These are phyloP conservation scores for Lithophane ornitopus DNA, from an alignment of 2,888 invertebrate genomes.

Conservation along the genomic window DNA sequence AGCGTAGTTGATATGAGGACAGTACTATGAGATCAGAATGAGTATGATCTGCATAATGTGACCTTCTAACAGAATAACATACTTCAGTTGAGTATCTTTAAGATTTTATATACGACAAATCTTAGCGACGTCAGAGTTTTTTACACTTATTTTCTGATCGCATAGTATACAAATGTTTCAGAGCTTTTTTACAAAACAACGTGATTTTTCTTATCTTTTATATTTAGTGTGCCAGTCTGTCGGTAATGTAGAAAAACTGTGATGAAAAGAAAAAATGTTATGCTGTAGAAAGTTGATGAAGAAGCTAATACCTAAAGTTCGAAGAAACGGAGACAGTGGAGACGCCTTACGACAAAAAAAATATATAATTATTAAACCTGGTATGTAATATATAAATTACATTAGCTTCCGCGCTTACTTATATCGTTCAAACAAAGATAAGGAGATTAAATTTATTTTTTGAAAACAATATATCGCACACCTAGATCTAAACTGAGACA, in stretches of 20 bases:
- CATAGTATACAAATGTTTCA: neutral
- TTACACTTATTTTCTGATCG: neutral
- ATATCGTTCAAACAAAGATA: no score
- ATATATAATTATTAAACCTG: no score
- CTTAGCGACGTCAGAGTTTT: neutral
- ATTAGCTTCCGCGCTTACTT: no score
- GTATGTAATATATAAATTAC: no score
- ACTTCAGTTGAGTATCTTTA: neutral
- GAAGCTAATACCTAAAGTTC: no score
- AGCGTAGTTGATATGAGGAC: conserved; percentile 28
- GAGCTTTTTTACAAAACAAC: neutral
- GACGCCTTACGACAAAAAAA: no score
- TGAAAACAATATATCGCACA: no score
- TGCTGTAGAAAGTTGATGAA: neutral
- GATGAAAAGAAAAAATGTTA: no score
- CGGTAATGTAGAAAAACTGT: neutral
- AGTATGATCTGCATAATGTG: neutral
- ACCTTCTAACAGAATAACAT: neutral
- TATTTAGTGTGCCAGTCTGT: neutral
- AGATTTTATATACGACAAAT: neutral
- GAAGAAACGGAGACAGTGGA: no score
- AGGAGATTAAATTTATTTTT: no score
- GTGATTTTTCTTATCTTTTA: neutral
- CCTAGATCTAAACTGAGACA: no score
- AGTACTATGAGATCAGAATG: conserved; percentile 1